Base-by-base conservation (phyloP, 2,113 vertebrate species). In the Aphelocoma coerulescens region DNA sequence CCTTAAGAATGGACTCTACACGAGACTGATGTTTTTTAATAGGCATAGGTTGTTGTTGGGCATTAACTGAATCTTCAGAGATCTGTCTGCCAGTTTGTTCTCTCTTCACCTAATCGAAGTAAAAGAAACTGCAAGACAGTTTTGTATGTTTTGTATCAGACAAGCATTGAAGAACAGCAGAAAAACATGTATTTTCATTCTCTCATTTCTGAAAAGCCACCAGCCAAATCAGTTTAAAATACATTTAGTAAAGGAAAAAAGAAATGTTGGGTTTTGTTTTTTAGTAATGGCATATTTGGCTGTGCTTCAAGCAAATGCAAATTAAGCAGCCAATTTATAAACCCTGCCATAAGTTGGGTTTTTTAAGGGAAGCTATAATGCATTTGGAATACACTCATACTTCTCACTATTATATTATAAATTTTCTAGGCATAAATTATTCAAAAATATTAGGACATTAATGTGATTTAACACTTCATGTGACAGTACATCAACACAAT, bases 281-380 rank as follows among this genome's bases (percentile, higher is more conserved):
- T 80, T 54, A 90, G 55, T 76, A 80, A 77, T 33, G 32, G 39
- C 26, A 22, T 74, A 84, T 67, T 93, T 89, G 72, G 27, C 51
- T 77, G 13, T 44, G 13, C 27, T 88, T 95, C 62, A 88, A 90
- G 35, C 5, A 78, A 87, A 86, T 57, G 55, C 11, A 92, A 87
- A 92, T 80, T 62, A 69, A 83, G 23, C 32, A 76, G 46, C 6
- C 46, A 86, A 48, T 72, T 91, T 89, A 87, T 71, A 89, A 87
- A 39, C 18, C 4, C 22, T 84, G 17, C 6, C 28, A 55, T 77
- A 84, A 74, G 21, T 27, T 13, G 5, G 0, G 0, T 48, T 68
- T 83, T 93, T 66, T 74, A 68, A 74, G 30, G 10, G 35, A 88
- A 92, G 9, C 21, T 84, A 46, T 63, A 86, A 91, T 21, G 26